Conservation (phyloP, 1,140 invertebrate genomes). For the Drosophila guanche region DNA sequence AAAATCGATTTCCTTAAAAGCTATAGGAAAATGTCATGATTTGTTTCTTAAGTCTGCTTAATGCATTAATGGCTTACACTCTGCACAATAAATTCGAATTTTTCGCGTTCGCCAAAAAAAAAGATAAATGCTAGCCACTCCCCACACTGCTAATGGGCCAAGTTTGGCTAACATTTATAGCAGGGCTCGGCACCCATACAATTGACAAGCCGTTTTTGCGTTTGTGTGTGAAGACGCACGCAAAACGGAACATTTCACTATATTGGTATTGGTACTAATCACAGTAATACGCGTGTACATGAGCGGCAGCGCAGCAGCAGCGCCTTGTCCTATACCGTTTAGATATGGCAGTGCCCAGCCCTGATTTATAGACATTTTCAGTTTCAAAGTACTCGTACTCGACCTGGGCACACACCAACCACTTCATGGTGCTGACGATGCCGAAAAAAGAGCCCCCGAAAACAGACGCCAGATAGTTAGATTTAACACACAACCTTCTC, state of each 20-base stretch:
- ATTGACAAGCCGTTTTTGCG: no score
- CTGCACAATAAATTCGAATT: slow-evolving; percentile 70
- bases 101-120: slow-evolving; percentile 67
- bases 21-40: slow-evolving; percentile 76
- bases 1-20: slow-evolving; percentile 62
- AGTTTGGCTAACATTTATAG: slow-evolving; percentile 21
- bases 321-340: no score
- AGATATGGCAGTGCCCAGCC: no score
- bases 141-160: no score
- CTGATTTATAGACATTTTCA: slow-evolving; percentile 64
- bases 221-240: no score
- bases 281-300: no score
- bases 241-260: no score
- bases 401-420: slow-evolving; percentile 44
- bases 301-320: no score
- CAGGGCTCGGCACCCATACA: no score
- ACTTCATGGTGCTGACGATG: slow-evolving; percentile 72
- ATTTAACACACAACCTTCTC: slow-evolving; percentile 73
- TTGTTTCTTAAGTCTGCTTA: slow-evolving; percentile 55
- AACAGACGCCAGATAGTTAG: slow-evolving; percentile 73
- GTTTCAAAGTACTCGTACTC: slow-evolving; percentile 49
- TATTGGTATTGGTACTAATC: no score
- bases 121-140: background rate
- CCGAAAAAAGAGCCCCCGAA: slow-evolving; percentile 38
- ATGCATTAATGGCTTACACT: slow-evolving; percentile 75